A percentile compares a stretch with the other conserved stretches of the same genome.
Evolutionary conservation across 2,797 vertebrate genomes (phyloP).

Genomic region (Silurus aristotelis): DNA sequence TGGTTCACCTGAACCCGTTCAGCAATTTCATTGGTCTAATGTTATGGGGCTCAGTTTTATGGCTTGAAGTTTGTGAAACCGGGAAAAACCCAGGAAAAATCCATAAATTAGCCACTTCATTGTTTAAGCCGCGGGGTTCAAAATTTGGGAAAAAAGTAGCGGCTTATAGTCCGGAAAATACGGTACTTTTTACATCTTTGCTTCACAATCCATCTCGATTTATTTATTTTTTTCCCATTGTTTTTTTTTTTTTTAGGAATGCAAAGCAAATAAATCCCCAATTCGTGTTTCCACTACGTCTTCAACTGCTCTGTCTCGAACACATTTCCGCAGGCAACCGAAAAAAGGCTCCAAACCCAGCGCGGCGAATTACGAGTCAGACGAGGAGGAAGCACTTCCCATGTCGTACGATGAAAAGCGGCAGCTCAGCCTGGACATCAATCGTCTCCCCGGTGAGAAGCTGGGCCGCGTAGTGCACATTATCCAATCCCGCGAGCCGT

Average conservation of each 20-base stretch:
- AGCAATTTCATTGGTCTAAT: too few relatives aligned
- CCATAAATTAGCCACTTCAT: too few relatives aligned
- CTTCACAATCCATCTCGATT: too few relatives aligned
- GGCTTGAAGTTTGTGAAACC: too few relatives aligned
- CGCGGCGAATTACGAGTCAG: constrained; percentile 83
- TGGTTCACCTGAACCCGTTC: too few relatives aligned
- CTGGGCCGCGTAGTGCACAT: constrained; percentile 95
- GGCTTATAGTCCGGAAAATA: too few relatives aligned
- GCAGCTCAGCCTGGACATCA: constrained; percentile 95
- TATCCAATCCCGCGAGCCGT: constrained; percentile 94
- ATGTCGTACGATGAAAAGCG: constrained; percentile 97
- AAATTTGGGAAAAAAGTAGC: too few relatives aligned
- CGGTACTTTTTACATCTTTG: too few relatives aligned
- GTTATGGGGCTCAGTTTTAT: too few relatives aligned
- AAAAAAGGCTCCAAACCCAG: constrained; percentile 85
- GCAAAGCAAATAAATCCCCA: neutral
- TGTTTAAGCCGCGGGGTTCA: too few relatives aligned
- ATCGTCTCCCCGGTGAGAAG: constrained; percentile 93
- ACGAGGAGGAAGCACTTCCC: constrained; percentile 90
- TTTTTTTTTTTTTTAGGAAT: neutral
- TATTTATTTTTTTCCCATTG: neutral
- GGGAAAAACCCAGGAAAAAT: too few relatives aligned
- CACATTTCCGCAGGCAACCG: constrained; percentile 76
- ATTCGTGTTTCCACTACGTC: neutral
- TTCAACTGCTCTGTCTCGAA: neutral